phyloP scores from a whole-genome alignment of 2,888 invertebrate species.

The Cosmorhoe ocellata region DNA sequence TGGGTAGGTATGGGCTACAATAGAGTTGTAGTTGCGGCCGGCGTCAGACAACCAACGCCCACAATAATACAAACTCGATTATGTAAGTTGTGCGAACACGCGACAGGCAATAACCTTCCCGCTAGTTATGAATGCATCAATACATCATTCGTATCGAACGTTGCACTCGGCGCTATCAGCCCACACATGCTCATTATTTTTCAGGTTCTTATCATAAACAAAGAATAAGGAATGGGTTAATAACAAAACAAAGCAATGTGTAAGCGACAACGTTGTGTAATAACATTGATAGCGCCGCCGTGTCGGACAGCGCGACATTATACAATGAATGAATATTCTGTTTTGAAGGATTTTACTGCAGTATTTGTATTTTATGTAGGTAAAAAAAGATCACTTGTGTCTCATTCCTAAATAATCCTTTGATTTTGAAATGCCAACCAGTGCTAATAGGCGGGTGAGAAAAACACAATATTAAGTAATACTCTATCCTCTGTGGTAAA shows the following conservation, averaged over 20 bases:
- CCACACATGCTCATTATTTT: conserved; percentile 70
- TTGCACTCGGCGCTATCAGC: conserved; percentile 70
- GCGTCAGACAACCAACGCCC: conserved; percentile 51
- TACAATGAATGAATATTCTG: conserved; percentile 24
- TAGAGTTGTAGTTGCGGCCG: conserved; percentile 7
- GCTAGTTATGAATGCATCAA: conserved; percentile 64
- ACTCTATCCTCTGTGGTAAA: no score
- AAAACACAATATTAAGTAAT: no score
- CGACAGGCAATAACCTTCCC: conserved; percentile 71
- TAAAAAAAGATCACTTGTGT: no score
- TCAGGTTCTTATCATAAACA: conserved; percentile 56
- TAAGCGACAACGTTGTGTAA: conserved; percentile 23
- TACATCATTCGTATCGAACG: conserved; percentile 69
- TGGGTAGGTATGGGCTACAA: conserved; percentile 8
- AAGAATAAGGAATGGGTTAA: conserved; percentile 51
- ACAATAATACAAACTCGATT: conserved; percentile 64
- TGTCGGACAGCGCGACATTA: background rate
- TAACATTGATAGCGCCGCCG: conserved; percentile 21
- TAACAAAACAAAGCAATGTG: conserved; percentile 39
- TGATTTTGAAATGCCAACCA: conserved; percentile 2
- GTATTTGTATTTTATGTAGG: conserved; percentile 9
- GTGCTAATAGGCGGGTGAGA: background rate
- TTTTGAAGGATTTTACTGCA: conserved; percentile 33
- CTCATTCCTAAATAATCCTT: no score
- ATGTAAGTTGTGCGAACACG: conserved; percentile 66